Conservation (phyloP, 2,113 vertebrate species). For the Quiscalus mexicanus region DNA sequence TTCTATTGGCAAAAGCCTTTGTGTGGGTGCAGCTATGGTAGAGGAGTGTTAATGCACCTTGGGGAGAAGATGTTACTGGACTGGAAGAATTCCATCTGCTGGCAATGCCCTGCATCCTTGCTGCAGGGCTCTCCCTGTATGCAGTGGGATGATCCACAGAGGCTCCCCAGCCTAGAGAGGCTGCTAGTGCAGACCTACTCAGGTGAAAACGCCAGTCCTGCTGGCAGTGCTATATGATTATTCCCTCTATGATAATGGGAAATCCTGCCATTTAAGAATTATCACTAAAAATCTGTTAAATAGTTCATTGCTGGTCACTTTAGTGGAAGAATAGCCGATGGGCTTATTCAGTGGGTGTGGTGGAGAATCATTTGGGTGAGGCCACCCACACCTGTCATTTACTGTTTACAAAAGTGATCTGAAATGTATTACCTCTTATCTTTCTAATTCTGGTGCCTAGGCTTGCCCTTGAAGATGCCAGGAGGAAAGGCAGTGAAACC, state of each 20-base stretch:
- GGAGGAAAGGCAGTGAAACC: neutral
- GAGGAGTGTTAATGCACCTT: neutral
- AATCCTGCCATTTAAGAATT: slow-evolving; percentile 5
- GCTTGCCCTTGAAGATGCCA: neutral
- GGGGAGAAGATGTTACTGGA: neutral
- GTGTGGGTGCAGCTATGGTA: neutral
- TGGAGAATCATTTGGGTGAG: neutral
- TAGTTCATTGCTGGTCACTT: neutral
- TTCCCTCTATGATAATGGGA: neutral
- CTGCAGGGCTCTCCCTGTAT: neutral
- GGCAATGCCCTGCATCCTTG: accelerated
- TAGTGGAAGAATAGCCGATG: neutral
- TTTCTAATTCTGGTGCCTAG: neutral
- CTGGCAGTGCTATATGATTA: neutral
- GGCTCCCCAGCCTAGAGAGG: accelerated
- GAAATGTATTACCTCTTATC: neutral
- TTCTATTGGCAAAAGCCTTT: neutral
- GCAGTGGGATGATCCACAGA: neutral
- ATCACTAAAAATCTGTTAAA: neutral
- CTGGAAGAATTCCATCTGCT: slow-evolving; percentile 43
- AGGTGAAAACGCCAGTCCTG: neutral
- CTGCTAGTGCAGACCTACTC: neutral
- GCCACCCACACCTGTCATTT: neutral
- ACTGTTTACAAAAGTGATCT: neutral
- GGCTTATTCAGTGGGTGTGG: neutral